These are phyloP conservation scores for Trochalopteron elliotii DNA, from an alignment of 2,113 vertebrate genomes.

Conservation along the genomic window DNA sequence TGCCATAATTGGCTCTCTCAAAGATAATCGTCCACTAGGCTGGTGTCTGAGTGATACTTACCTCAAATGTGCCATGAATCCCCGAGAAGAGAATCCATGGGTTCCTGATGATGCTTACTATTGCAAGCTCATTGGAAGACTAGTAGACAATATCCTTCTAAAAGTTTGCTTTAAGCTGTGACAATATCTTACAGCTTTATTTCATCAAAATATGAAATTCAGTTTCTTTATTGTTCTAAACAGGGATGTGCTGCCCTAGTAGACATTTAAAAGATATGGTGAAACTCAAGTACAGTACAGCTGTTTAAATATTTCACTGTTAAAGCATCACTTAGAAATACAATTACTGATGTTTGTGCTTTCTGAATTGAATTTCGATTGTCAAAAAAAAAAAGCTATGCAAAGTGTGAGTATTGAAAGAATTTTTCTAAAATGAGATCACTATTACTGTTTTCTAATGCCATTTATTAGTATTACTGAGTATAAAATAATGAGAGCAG, in stretches of 20 bases:
- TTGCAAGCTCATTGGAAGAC: slow-evolving; percentile 95
- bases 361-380: neutral
- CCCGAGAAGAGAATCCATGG: slow-evolving; percentile 93
- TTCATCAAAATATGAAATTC: neutral
- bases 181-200: neutral
- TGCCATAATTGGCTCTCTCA: slow-evolving; percentile 95
- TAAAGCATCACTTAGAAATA: neutral
- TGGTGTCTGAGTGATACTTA: slow-evolving; percentile 99
- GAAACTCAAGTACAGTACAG: neutral
- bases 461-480: neutral
- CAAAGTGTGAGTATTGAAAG: neutral
- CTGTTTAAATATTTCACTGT: neutral
- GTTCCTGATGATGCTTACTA: slow-evolving; percentile 97
- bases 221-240: neutral
- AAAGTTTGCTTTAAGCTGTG: neutral
- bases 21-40: slow-evolving; percentile 92
- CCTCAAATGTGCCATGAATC: slow-evolving; percentile 92
- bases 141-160: slow-evolving; percentile 98
- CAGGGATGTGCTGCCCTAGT: neutral
- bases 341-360: neutral
- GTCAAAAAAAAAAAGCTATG: neutral
- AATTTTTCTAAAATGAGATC: neutral
- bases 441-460: neutral
- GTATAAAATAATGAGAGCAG: neutral
- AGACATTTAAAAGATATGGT: neutral